Evolutionary conservation across 1,140 invertebrate genomes (phyloP).

Genomic region (Lanistes nyassanus): DNA sequence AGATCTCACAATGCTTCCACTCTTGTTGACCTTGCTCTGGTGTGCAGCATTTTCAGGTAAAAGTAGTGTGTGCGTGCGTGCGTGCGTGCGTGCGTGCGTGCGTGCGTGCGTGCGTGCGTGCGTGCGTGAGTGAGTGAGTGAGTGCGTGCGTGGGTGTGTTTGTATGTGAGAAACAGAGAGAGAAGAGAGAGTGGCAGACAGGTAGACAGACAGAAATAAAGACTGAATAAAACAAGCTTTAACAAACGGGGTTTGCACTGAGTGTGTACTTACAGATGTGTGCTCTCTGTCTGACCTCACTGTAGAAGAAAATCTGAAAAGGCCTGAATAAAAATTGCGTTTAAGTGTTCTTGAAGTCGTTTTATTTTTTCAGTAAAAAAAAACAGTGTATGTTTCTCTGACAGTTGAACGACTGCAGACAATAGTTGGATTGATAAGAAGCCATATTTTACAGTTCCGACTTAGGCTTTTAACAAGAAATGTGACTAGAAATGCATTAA

Average conservation of each 20-base stretch:
- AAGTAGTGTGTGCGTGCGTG: conserved; percentile 7
- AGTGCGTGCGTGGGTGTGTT: conserved; percentile 9
- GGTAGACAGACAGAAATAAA: too few relatives aligned
- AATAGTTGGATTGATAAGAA: too few relatives aligned
- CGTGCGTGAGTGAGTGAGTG: conserved; percentile 8
- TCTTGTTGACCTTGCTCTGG: too few relatives aligned
- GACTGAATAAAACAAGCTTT: background rate
- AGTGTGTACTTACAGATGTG: background rate
- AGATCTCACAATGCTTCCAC: too few relatives aligned
- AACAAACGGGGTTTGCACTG: background rate
- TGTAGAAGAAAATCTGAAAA: background rate
- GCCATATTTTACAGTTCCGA: too few relatives aligned
- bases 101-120: conserved; percentile 7
- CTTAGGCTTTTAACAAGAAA: too few relatives aligned
- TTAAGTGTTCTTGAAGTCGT: too few relatives aligned
- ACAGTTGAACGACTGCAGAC: too few relatives aligned
- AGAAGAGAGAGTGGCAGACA: too few relatives aligned
- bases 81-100: conserved; percentile 7
- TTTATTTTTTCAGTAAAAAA: too few relatives aligned
- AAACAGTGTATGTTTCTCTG: too few relatives aligned
- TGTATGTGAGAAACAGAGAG: background rate
- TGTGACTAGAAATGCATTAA: too few relatives aligned
- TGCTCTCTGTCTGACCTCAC: background rate
- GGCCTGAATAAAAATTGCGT: background rate
- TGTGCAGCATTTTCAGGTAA: background rate